Evolutionary conservation across 2,888 invertebrate genomes (phyloP), one percentile per base, ranked within the genome.

Genomic region (Campopleginae sp.): DNA sequence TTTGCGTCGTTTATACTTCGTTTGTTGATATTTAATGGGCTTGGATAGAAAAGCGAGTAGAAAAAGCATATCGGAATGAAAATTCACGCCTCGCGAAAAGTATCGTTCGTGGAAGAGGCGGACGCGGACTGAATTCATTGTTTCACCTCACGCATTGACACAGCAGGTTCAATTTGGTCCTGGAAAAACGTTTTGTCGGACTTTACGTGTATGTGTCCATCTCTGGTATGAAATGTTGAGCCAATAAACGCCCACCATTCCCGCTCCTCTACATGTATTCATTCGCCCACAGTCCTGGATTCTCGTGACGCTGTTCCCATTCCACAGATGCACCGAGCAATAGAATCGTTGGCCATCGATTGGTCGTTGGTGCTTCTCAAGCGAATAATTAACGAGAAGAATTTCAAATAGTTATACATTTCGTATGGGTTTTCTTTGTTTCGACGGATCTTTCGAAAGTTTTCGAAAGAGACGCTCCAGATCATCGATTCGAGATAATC

Each of bases 81-180:
- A 76, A 65, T 48, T 44, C 44, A 33, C 54, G 46, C 66, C n/a
- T 19, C 68, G 46, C 23, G 27, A n/a, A 65, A 27, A 58, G 33
- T 77, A 66, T 44, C 51, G 65, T 42, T 54, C 48, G 19, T n/a
- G 70, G 66, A 44, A 19, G 76, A 76, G 66, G 77, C 66, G 48
- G 54, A 75, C 10, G 61, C 19, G 63, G 58, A 80, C 80, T 80
- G 80, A 76, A 80, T 84, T 80, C 80, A 66, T 77, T 84, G 84
- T 84, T 84, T 77, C 58, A 80, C 66, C 48, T 38, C 19, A 71
- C 66, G 76, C 84, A 72, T 84, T 76, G 80, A 77, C 84, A 66
- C 51, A 74, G 38, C 65, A 23, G 76, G 66, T 77, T 84, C 76
- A 84, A 84, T 80, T 84, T 72, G 46, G 58, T 65, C 44, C 42